Percentiles rank a stretch among this genome's conserved stretches.
These are phyloP conservation scores for Phyllostomus hastatus DNA, from an alignment of 2,113 vertebrate genomes.

Conservation along the genomic window DNA sequence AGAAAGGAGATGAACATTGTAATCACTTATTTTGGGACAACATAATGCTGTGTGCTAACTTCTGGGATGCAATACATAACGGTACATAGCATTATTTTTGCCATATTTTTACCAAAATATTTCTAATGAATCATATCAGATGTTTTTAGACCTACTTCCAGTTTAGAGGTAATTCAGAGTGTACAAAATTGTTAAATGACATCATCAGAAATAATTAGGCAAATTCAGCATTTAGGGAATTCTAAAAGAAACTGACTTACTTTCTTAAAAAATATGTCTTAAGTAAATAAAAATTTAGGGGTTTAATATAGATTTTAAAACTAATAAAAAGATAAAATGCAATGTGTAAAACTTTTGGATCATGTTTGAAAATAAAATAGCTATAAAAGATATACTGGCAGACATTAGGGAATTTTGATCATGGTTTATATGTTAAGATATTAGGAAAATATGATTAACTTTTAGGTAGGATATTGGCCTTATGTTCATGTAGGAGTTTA, in stretches of 20 bases:
- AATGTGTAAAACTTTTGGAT: neutral
- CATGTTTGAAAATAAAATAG: neutral
- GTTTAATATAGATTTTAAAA: neutral
- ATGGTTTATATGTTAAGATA: neutral
- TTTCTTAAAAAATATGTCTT: neutral
- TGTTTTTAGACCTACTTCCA: neutral
- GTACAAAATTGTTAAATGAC: neutral
- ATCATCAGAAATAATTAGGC: neutral
- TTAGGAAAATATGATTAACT: neutral
- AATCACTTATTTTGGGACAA: neutral
- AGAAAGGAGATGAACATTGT: neutral
- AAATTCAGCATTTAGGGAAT: neutral
- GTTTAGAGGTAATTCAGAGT: neutral
- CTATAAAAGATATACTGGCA: neutral
- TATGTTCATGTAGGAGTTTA: neutral
- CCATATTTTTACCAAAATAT: neutral
- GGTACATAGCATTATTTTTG: neutral
- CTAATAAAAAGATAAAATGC: neutral
- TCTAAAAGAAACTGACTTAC: neutral
- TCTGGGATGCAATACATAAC: neutral
- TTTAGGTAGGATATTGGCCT: neutral
- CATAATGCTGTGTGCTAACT: neutral
- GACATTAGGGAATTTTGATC: neutral
- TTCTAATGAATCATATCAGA: neutral
- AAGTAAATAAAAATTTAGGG: neutral